A percentile compares a stretch with the other conserved stretches of the same genome.
Evolutionary conservation across 1,140 invertebrate genomes (phyloP).

Genomic region (Leptoteleia sp.): DNA sequence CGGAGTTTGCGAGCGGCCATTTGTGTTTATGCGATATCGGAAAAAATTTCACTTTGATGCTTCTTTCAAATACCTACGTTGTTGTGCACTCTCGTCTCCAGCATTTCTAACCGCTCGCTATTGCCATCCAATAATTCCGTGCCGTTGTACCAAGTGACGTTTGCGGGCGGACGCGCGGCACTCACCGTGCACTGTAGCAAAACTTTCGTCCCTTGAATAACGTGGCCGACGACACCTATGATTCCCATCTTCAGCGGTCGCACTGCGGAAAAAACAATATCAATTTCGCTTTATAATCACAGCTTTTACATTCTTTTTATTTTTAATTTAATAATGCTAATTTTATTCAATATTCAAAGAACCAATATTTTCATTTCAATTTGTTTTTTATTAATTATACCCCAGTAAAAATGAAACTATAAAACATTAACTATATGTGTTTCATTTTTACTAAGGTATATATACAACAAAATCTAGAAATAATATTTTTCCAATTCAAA

Average conservation of each 20-base stretch:
- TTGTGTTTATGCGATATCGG: constrained; percentile 57
- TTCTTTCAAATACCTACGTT: constrained; percentile 75
- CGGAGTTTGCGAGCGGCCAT: constrained; percentile 30
- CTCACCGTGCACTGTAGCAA: constrained; percentile 88
- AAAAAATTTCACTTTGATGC: constrained; percentile 54
- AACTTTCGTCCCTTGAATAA: constrained; percentile 88
- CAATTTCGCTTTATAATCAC: too few species aligned
- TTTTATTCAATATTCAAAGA: too few species aligned
- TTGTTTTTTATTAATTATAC: too few species aligned
- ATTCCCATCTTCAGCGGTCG: constrained; percentile 88
- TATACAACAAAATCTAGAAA: too few species aligned
- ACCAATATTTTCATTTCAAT: too few species aligned
- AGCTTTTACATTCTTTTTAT: too few species aligned
- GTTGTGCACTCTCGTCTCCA: constrained; percentile 74
- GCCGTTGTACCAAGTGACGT: constrained; percentile 91
- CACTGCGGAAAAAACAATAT: constrained; percentile 82
- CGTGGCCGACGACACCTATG: constrained; percentile 87
- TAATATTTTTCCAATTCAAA: too few species aligned
- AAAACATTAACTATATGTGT: too few species aligned
- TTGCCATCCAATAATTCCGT: constrained; percentile 83
- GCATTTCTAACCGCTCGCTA: constrained; percentile 75
- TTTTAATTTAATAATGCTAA: too few species aligned
- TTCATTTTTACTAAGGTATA: too few species aligned
- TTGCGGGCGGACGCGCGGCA: constrained; percentile 90
- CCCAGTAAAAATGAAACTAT: too few species aligned